Base-by-base conservation (phyloP, 2,113 vertebrate genomes). In the Bombycilla garrulus region DNA sequence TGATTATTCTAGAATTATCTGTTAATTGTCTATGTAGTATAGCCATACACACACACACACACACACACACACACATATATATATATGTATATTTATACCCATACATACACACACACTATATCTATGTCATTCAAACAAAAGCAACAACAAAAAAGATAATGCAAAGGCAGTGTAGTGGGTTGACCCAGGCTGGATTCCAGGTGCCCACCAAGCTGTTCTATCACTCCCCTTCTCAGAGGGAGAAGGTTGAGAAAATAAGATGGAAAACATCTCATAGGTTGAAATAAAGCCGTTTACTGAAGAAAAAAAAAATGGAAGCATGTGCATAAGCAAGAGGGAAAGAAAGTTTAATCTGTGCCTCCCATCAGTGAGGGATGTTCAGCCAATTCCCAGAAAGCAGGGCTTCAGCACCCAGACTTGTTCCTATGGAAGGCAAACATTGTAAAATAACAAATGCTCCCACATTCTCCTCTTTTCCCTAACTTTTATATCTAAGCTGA, bases 401-500 rank as follows among this genome's bases (percentile, higher is more conserved):
- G 3, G 7, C n/a, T 62, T 26, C 28, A 47, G 38, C 33, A 53
- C 0, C 0, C 11, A 45, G 8, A 11, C 16, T 13, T 2, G 9
- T 33, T 54, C 11, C 47, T 51, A 4, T 9, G 36, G 38, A 53
- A 62, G 26, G 38, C 38, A 61, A 62, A 33, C 6, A 13, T 2
- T 21, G 1, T 5, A 31, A 35, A 48, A 42, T 31, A 44, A 20
- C 12, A 71, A 62, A 44, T 36, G 21, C 5, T 31, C 6, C 8
- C 13, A 4, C 3, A 36, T 83, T 14, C 33, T 36, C 17, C 28
- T 54, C 6, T 3, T 33, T 72, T 14, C 57, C 16, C 4, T 54
- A 18, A 36, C 38, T 73, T 54, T 45, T 23, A 10, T 62, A 18
- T 38, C 14, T 17, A 1, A 29, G 15, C 28, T 73, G 48, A 61